A percentile compares a stretch with the other conserved stretches of the same genome.
Conservation (phyloP, 2,888 invertebrate genomes). For the Pollenia griseotomentosa region DNA sequence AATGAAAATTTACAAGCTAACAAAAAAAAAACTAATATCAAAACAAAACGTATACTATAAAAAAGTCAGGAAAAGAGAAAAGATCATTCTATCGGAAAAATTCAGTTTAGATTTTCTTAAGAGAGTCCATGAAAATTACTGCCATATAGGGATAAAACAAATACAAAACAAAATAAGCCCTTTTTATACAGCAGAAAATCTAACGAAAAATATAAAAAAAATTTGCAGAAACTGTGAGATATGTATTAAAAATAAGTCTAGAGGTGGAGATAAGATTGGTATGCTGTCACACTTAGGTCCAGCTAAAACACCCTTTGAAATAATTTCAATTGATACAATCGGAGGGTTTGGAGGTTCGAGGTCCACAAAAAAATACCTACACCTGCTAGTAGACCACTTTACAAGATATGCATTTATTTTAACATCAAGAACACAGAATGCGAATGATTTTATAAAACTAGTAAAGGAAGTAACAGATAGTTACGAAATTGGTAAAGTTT, state of each 20-base stretch:
- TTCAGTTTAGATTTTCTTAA: conserved; percentile 57
- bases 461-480: conserved; percentile 66
- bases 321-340: conserved; percentile 78
- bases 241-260: too few relatives aligned
- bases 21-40: conserved; percentile 9
- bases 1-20: conserved; percentile 32
- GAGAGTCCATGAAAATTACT: conserved; percentile 51
- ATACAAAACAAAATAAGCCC: conserved; percentile 63
- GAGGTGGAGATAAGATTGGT: conserved; percentile 64
- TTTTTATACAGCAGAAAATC: conserved; percentile 43
- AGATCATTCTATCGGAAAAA: conserved; percentile 56
- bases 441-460: conserved; percentile 78
- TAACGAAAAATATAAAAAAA: conserved; percentile 61
- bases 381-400: conserved; percentile 64
- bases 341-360: conserved; percentile 74
- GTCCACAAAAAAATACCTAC: conserved; percentile 78
- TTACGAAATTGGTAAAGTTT: conserved; percentile 74
- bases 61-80: conserved; percentile 50
- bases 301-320: conserved; percentile 73
- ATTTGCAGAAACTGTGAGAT: conserved; percentile 15
- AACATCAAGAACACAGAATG: conserved; percentile 54
- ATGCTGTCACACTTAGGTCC: conserved; percentile 72
- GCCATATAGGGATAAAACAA: conserved; percentile 70
- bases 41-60: conserved; percentile 10
- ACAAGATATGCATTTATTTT: conserved; percentile 77